These are phyloP conservation scores for Argopecten irradians DNA, from an alignment of 1,140 invertebrate genomes.

Conservation along the genomic window DNA sequence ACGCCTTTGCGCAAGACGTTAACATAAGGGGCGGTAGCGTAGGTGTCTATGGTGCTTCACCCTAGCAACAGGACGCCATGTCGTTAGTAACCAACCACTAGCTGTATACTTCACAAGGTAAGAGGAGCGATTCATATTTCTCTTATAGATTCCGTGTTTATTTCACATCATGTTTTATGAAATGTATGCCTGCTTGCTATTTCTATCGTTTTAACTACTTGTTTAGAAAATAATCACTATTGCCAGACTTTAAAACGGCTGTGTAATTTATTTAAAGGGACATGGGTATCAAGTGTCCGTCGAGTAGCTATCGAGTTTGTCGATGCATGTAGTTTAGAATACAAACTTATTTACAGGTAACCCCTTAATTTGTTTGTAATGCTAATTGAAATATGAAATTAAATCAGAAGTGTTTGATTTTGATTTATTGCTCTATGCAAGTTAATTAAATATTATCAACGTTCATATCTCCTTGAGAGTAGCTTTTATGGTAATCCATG, in stretches of 20 bases:
- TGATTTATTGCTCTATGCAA: not conserved
- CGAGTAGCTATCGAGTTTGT: not conserved
- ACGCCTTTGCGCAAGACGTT: not conserved
- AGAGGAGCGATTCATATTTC: constrained; percentile 15
- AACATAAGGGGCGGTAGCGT: constrained; percentile 48
- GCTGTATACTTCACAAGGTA: not conserved
- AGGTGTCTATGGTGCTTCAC: constrained; percentile 44
- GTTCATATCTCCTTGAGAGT: too few relatives aligned
- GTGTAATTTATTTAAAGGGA: constrained; percentile 17
- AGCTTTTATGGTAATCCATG: too few relatives aligned
- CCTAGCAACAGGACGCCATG: constrained; percentile 56
- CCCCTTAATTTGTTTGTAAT: not conserved
- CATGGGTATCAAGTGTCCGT: not conserved
- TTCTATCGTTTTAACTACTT: not conserved
- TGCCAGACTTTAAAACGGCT: not conserved
- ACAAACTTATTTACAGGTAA: not conserved
- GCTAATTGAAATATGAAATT: constrained; percentile 2
- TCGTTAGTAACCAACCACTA: constrained; percentile 49
- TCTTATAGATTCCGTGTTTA: not conserved
- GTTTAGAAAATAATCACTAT: not conserved
- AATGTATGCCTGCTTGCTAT: not conserved
- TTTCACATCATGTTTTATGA: not conserved
- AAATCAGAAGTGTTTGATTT: not conserved
- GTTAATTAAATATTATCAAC: not conserved
- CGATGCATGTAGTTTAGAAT: not conserved